Evolutionary conservation across 1,140 invertebrate genomes (phyloP).

Genomic region (Pogonomyrmex californicus): DNA sequence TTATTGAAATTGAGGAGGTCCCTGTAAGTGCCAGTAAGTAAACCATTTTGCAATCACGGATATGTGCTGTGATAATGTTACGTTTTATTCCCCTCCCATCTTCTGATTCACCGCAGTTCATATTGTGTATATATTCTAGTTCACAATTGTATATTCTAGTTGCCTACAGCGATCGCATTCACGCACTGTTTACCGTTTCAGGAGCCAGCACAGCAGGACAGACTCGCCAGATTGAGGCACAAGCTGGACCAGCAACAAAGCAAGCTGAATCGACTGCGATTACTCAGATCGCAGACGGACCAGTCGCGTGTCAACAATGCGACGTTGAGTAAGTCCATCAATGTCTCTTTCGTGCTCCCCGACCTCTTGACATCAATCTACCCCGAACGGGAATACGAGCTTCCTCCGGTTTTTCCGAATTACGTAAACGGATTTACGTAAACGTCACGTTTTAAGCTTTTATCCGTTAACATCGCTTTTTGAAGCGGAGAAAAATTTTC

Average conservation of each 20-base stretch:
- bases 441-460: not conserved
- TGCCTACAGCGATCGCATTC: not conserved
- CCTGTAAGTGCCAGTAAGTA: not conserved
- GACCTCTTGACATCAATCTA: not conserved
- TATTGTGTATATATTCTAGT: not conserved
- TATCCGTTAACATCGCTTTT: not conserved
- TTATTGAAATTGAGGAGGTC: not conserved
- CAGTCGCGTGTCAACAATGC: conserved; percentile 96
- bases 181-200: conserved; percentile 81
- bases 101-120: not conserved
- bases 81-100: not conserved
- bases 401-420: not conserved
- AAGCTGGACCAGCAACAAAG: conserved; percentile 97
- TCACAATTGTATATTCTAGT: not conserved
- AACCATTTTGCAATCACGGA: not conserved
- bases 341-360: conserved; percentile 42
- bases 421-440: not conserved
- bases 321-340: conserved; percentile 94
- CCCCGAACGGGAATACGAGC: not conserved
- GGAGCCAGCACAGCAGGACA: conserved; percentile 94
- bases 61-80: not conserved
- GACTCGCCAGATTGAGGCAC: conserved; percentile 94
- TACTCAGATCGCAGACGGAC: conserved; percentile 96
- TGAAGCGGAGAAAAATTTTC: not conserved
- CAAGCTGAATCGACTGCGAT: conserved; percentile 95